Conservation (phyloP, 2,113 vertebrate species). For the Geococcyx californianus region DNA sequence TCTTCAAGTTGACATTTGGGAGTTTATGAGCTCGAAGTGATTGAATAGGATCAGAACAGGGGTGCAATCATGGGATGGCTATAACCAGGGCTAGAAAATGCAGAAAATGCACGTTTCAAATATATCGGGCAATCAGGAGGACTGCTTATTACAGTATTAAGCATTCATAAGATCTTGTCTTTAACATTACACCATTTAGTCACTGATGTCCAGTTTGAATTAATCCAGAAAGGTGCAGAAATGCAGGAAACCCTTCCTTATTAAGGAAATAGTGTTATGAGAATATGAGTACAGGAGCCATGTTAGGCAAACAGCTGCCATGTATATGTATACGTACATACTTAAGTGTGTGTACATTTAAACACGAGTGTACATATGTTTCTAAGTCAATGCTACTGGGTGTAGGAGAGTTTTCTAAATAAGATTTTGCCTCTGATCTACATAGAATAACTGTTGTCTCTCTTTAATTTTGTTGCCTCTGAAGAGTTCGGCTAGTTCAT, state of each 20-base stretch:
- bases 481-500: background rate
- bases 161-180: background rate
- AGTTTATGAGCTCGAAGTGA: background rate
- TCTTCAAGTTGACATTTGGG: background rate
- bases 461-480: background rate
- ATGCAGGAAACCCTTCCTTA: background rate
- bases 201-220: background rate
- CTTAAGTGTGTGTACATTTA: background rate
- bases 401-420: background rate
- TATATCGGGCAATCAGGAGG: background rate
- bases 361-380: fast-evolving
- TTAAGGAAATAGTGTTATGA: background rate
- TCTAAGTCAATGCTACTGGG: fast-evolving
- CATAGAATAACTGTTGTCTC: background rate
- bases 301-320: background rate
- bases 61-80: background rate
- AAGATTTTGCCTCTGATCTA: background rate
- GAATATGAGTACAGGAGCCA: background rate
- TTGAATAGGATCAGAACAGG: background rate
- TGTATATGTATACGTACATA: background rate
- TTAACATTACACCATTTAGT: background rate
- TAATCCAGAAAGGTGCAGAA: background rate
- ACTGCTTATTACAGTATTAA: background rate
- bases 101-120: background rate
- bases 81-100: background rate